phyloP scores from a whole-genome alignment of 2,797 vertebrate genomes.

The Chromis chromis region DNA sequence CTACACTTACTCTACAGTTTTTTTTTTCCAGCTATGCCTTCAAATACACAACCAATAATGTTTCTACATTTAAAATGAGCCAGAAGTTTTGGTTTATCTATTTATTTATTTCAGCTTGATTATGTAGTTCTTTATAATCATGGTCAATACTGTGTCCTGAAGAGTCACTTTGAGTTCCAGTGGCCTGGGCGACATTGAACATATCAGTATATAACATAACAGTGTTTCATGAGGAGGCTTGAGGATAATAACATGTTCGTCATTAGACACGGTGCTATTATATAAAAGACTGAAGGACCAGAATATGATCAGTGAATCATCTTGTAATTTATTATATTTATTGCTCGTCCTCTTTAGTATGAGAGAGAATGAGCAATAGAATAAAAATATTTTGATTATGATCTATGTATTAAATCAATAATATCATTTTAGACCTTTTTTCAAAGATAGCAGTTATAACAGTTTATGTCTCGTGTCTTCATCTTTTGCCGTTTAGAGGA shows the following conservation, averaged over 20 bases:
- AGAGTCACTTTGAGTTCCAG: slow-evolving; percentile 21
- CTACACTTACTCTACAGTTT: slow-evolving; percentile 6
- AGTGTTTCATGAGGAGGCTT: slow-evolving; percentile 18
- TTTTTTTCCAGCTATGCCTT: slow-evolving; percentile 13
- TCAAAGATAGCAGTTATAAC: neutral
- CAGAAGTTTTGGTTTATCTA: neutral
- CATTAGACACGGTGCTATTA: neutral
- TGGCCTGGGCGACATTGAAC: slow-evolving; percentile 30
- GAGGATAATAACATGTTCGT: neutral
- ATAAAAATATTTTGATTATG: neutral
- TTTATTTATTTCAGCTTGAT: neutral
- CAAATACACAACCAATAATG: slow-evolving; percentile 30
- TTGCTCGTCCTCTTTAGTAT: neutral
- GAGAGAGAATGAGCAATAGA: neutral
- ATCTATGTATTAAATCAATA: too few relatives aligned
- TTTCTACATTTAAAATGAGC: slow-evolving; percentile 11
- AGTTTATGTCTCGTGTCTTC: neutral
- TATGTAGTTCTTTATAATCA: slow-evolving; percentile 12
- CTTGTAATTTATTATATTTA: neutral
- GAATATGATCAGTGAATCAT: neutral
- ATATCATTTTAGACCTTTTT: too few relatives aligned
- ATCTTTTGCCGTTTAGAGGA: neutral
- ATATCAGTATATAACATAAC: slow-evolving; percentile 25
- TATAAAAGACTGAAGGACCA: neutral
- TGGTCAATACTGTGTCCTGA: slow-evolving; percentile 8